phyloP scores from a whole-genome alignment of 2,113 vertebrate genomes.

The Hyperoodon ampullatus region DNA sequence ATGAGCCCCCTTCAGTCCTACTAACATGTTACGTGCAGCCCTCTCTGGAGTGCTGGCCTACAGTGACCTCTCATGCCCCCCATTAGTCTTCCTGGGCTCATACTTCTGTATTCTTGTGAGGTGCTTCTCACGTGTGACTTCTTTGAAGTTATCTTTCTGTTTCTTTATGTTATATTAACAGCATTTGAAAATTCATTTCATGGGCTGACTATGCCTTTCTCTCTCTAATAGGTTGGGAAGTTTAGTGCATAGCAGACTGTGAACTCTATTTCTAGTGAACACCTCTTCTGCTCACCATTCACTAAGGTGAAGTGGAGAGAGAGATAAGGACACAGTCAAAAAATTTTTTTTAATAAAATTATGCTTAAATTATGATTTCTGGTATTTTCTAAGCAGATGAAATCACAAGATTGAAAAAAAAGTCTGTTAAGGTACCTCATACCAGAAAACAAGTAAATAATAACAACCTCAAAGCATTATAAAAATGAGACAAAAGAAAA shows the following conservation, averaged over 20 bases:
- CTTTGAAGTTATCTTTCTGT: not conserved
- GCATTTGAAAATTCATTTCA: slow-evolving; percentile 25
- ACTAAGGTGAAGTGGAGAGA: not conserved
- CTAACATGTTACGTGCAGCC: no score
- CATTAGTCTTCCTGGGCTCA: not conserved
- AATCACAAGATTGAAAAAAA: not conserved
- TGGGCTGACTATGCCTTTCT: not conserved
- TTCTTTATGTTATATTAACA: not conserved
- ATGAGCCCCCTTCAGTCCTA: not conserved
- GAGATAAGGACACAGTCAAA: not conserved
- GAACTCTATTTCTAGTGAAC: not conserved
- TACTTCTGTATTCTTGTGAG: not conserved
- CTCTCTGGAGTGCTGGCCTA: not conserved
- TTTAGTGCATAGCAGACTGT: not conserved
- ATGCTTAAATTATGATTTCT: slow-evolving; percentile 4
- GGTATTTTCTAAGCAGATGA: slow-evolving; percentile 28
- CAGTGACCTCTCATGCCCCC: not conserved
- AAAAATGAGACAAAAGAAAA: slow-evolving; percentile 5
- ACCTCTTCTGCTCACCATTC: not conserved
- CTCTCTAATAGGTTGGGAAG: not conserved
- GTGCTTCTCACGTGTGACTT: not conserved
- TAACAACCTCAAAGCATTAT: not conserved
- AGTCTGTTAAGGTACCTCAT: not conserved
- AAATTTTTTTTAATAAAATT: slow-evolving; percentile 13
- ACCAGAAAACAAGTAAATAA: not conserved